Evolutionary conservation across 2,113 vertebrate genomes (phyloP).

Genomic region (Atrichornis clamosus): DNA sequence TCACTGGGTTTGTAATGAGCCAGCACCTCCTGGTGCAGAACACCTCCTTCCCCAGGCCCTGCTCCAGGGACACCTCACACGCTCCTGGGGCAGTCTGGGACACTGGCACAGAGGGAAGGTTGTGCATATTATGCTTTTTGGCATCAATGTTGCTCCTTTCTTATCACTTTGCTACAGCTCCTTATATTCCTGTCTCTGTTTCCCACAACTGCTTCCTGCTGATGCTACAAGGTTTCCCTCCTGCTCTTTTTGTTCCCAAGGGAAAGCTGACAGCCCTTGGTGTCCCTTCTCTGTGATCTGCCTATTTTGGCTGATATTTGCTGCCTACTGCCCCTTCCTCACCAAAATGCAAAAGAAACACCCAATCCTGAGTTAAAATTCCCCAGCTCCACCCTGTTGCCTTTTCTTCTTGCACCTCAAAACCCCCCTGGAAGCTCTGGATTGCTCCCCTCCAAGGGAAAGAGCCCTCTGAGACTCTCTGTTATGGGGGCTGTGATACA

Average conservation of each 20-base stretch:
- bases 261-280: background rate
- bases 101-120: background rate
- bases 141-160: background rate
- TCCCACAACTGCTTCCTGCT: background rate
- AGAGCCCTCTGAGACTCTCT: background rate
- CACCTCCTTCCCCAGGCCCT: background rate
- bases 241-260: background rate
- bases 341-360: background rate
- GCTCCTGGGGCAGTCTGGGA: background rate
- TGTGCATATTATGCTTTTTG: background rate
- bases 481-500: background rate
- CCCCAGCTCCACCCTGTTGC: background rate
- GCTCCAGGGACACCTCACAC: background rate
- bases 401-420: background rate
- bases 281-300: background rate
- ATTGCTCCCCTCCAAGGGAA: rapidly evolving
- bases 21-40: background rate
- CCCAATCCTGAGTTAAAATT: background rate
- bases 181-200: background rate
- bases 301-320: background rate
- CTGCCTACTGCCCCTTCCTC: background rate
- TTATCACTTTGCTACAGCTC: background rate
- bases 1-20: background rate
- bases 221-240: background rate
- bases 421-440: background rate